These are phyloP conservation scores for Maniola jurtina DNA, from an alignment of 1,140 invertebrate species.

Conservation along the genomic window DNA sequence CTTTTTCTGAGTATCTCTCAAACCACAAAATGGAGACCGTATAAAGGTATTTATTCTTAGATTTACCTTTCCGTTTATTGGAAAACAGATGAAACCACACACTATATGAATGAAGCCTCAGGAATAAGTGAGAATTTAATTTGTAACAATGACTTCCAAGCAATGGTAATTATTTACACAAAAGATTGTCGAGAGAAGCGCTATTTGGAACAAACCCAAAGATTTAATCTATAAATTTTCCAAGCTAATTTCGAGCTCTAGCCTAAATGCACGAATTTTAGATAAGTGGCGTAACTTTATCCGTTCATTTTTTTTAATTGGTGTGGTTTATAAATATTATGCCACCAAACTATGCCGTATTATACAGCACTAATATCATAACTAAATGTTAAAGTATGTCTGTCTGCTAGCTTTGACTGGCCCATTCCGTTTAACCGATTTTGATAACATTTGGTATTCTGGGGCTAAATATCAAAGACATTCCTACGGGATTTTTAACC, in stretches of 20 bases:
- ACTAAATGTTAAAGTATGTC: no score
- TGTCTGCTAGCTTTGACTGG: no score
- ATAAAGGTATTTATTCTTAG: neutral
- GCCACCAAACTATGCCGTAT: no score
- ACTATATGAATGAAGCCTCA: neutral
- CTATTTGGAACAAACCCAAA: constrained; percentile 5
- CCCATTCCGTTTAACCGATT: no score
- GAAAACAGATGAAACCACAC: neutral
- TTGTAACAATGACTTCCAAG: neutral
- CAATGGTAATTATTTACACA: neutral
- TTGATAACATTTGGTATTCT: no score
- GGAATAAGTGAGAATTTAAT: neutral
- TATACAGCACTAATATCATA: no score
- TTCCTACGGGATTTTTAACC: no score
- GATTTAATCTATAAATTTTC: constrained; percentile 11
- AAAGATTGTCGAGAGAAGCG: constrained; percentile 8
- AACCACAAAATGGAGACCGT: neutral
- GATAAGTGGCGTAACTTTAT: neutral
- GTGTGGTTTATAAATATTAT: neutral
- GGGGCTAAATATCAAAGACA: no score
- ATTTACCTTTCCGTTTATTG: neutral
- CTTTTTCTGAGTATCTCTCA: neutral
- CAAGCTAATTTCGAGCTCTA: constrained; percentile 5
- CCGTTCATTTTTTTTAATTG: neutral
- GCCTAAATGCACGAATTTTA: constrained; percentile 4